Conservation (phyloP, 2,797 vertebrate genomes). For the Smutsia gigantea region DNA sequence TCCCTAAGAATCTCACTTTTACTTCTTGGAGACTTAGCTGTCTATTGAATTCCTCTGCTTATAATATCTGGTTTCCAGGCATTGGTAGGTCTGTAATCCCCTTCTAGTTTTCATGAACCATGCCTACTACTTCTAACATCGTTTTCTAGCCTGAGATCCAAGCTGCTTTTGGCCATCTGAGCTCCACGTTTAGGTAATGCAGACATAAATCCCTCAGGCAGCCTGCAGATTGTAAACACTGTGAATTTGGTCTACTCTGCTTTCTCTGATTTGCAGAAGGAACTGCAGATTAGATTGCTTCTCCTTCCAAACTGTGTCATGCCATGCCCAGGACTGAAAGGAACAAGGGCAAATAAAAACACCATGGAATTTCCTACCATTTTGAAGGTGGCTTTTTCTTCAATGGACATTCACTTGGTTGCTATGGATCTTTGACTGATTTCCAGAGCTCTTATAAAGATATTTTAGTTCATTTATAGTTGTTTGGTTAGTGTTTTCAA, state of each 20-base stretch:
- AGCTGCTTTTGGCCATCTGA: not conserved
- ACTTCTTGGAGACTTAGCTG: not conserved
- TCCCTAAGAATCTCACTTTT: not conserved
- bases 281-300: not conserved
- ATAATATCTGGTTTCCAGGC: not conserved
- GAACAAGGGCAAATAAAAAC: not conserved
- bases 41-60: not conserved
- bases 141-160: not conserved
- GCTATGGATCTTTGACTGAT: not conserved
- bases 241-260: not conserved
- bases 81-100: not conserved
- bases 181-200: not conserved
- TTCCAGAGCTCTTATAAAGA: not conserved
- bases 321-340: not conserved
- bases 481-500: not conserved
- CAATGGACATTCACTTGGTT: not conserved
- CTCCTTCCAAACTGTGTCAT: not conserved
- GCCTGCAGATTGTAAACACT: not conserved
- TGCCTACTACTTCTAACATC: not conserved
- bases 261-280: not conserved
- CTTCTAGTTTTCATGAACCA: not conserved
- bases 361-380: not conserved
- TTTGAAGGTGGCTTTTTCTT: not conserved
- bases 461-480: not conserved
- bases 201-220: not conserved